phyloP scores from a whole-genome alignment of 2,888 invertebrate genomes.

The Noctua comes region DNA sequence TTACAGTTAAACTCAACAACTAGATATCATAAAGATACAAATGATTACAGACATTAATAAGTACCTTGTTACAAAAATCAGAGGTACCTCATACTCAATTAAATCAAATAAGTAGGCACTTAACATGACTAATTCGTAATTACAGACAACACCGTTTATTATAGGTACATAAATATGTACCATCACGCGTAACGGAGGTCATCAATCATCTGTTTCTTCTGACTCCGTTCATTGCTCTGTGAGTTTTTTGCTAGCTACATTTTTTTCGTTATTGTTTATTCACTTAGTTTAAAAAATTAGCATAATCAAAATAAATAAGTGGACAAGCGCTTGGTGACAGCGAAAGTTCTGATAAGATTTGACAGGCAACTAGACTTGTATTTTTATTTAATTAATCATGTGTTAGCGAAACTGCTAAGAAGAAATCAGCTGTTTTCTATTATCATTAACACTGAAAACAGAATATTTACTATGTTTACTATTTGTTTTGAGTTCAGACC shows the following conservation, averaged over 20 bases:
- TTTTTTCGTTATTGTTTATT: conserved; percentile 47
- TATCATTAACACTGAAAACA: too few species aligned
- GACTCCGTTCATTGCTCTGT: conserved; percentile 58
- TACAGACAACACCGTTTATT: conserved; percentile 38
- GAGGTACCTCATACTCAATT: conserved; percentile 6
- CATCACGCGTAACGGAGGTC: conserved; percentile 40
- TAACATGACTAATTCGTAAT: conserved; percentile 49
- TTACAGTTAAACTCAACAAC: conserved; percentile 3
- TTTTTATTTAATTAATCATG: conserved; percentile 20
- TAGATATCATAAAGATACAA: background rate
- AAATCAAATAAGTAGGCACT: conserved; percentile 27
- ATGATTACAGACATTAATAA: conserved; percentile 25
- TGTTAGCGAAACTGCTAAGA: conserved; percentile 35
- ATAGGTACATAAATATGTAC: conserved; percentile 14
- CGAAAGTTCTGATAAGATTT: conserved; percentile 55
- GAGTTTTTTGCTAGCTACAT: conserved; percentile 27
- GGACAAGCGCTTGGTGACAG: conserved; percentile 55
- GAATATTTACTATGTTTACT: too few species aligned
- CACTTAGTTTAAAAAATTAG: conserved; percentile 27
- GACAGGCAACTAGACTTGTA: conserved; percentile 29
- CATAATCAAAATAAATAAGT: conserved; percentile 50
- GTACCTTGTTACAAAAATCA: conserved; percentile 23
- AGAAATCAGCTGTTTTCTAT: conserved; percentile 22
- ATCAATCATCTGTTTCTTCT: conserved; percentile 49
- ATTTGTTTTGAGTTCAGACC: too few species aligned